Percentiles rank a stretch among this genome's conserved stretches.
These are phyloP conservation scores for Megaceryle torquata DNA, from an alignment of 2,113 vertebrate genomes.

Conservation along the genomic window DNA sequence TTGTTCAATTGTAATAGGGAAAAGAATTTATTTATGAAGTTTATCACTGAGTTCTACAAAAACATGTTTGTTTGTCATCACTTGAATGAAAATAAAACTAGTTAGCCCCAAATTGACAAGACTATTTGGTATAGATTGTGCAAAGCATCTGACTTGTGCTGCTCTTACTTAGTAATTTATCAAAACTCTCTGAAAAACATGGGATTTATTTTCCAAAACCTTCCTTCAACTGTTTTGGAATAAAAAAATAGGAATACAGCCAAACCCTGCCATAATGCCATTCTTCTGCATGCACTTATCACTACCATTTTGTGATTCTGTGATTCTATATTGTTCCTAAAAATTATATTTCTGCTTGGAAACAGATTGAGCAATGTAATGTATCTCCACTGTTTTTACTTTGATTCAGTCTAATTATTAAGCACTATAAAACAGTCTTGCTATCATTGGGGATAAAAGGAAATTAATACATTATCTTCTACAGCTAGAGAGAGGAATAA, in stretches of 20 bases:
- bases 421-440: not conserved
- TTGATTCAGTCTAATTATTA: not conserved
- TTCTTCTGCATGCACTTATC: not conserved
- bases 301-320: not conserved
- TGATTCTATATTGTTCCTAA: not conserved
- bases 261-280: not conserved
- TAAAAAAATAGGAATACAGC: not conserved
- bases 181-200: not conserved
- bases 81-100: not conserved
- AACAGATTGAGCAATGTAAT: not conserved
- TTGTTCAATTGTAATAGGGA: not conserved
- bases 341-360: not conserved
- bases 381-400: not conserved
- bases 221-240: not conserved
- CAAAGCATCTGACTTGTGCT: not conserved
- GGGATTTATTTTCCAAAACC: not conserved
- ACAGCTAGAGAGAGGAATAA: not conserved
- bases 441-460: not conserved
- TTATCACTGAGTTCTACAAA: not conserved
- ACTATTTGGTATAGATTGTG: not conserved
- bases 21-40: not conserved
- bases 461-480: not conserved
- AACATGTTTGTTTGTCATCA: not conserved
- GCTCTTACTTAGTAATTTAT: not conserved
- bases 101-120: not conserved